A percentile compares a stretch with the other conserved stretches of the same genome.
phyloP scores from a whole-genome alignment of 2,113 vertebrate species.

The Alethe castanea region DNA sequence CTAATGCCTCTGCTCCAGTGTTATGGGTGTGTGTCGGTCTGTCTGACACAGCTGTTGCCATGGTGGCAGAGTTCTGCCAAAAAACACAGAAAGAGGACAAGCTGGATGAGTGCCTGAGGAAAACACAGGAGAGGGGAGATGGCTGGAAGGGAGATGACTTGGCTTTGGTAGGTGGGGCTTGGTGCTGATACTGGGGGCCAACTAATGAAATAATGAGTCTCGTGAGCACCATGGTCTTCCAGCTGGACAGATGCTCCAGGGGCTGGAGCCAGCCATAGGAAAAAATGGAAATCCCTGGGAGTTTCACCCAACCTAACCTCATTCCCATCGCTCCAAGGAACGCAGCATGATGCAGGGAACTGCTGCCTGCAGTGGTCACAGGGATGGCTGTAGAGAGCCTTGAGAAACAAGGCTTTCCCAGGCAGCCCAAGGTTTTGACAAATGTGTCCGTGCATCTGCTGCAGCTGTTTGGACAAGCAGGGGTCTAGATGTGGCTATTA shows the following conservation, averaged over 20 bases:
- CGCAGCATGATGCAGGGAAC: accelerated
- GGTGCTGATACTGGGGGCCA: neutral
- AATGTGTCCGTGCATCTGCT: neutral
- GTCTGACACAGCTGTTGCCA: conserved; percentile 13
- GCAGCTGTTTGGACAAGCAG: conserved; percentile 12
- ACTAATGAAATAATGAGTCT: neutral
- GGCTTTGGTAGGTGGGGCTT: neutral
- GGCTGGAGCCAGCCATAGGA: neutral
- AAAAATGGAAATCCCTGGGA: conserved; percentile 9
- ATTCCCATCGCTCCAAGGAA: neutral
- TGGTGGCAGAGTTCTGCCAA: conserved; percentile 25
- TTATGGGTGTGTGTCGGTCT: neutral
- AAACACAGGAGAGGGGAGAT: neutral
- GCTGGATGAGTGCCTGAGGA: neutral
- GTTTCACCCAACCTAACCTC: conserved; percentile 55
- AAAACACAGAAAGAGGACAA: neutral
- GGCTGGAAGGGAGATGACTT: neutral
- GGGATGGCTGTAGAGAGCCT: neutral
- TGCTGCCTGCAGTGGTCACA: neutral
- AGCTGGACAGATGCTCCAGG: neutral
- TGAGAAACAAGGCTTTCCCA: conserved; percentile 16
- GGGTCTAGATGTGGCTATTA: neutral
- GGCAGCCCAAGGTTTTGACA: neutral
- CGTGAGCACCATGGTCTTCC: neutral
- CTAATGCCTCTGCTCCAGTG: neutral